Conservation (phyloP, 2,113 vertebrate species). For the Lucifuga dentata region DNA sequence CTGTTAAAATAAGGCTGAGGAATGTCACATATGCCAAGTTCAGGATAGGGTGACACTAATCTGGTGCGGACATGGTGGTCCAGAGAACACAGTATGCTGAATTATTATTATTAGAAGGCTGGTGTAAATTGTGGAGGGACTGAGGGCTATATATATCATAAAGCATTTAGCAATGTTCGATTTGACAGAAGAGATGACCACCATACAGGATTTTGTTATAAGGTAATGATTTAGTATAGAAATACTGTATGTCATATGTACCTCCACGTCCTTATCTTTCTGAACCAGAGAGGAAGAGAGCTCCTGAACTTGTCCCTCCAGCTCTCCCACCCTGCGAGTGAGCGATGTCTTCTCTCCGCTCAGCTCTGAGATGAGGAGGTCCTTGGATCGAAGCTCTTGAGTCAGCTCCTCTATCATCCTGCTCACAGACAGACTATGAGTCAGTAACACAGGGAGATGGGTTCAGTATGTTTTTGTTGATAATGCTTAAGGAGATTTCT, state of each 20-base stretch:
- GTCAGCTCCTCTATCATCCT: slow-evolving; percentile 89
- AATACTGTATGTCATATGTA: slow-evolving; percentile 49
- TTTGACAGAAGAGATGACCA: neutral
- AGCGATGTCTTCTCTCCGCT: slow-evolving; percentile 83
- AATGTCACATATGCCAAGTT: slow-evolving; percentile 56
- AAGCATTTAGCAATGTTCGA: neutral
- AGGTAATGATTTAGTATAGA: neutral
- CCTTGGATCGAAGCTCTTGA: slow-evolving; percentile 83
- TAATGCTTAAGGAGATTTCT: neutral
- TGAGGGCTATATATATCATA: too few relatives aligned
- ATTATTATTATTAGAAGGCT: slow-evolving; percentile 27
- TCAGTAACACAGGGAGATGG: neutral
- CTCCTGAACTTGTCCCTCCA: slow-evolving; percentile 82
- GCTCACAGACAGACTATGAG: slow-evolving; percentile 25
- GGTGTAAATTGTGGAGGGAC: neutral
- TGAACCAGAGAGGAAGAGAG: slow-evolving; percentile 78
- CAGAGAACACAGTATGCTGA: slow-evolving; percentile 12
- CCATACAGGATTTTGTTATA: too few relatives aligned
- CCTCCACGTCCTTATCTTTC: slow-evolving; percentile 82
- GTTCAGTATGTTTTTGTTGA: neutral
- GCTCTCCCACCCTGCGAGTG: slow-evolving; percentile 75
- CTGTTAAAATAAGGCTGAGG: slow-evolving; percentile 43
- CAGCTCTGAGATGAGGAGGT: slow-evolving; percentile 80
- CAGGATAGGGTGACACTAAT: too few relatives aligned
- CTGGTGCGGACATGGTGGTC: slow-evolving; percentile 35